A percentile compares a stretch with the other conserved stretches of the same genome.
These are phyloP conservation scores for Drosophila meridiana DNA, from an alignment of 2,888 invertebrate species.

Conservation along the genomic window DNA sequence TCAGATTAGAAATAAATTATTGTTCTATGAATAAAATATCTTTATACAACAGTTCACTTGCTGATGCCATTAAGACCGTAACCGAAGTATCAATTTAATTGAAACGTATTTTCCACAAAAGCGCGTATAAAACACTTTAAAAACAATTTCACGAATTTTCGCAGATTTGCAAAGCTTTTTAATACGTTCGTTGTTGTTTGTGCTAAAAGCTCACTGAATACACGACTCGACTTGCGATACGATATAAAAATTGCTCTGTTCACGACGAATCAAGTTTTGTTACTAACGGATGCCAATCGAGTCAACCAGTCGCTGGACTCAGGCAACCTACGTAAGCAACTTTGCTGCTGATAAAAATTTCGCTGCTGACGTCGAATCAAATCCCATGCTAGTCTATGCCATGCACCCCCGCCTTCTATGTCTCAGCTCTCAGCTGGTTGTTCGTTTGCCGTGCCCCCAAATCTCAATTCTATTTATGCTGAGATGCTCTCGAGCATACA, in stretches of 20 bases:
- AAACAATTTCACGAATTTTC: conserved; percentile 64
- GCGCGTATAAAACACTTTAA: conserved; percentile 23
- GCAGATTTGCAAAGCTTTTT: conserved; percentile 56
- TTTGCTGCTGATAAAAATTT: conserved; percentile 31
- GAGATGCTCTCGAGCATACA: conserved; percentile 12
- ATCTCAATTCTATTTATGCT: conserved; percentile 26
- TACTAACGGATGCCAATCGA: conserved; percentile 61
- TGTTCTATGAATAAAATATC: conserved; percentile 80
- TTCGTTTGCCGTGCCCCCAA: conserved; percentile 65
- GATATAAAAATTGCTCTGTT: conserved; percentile 59
- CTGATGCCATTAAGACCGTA: conserved; percentile 77
- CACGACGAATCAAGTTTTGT: conserved; percentile 72
- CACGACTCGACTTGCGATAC: conserved; percentile 39
- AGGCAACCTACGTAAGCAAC: conserved; percentile 15
- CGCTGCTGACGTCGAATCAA: conserved; percentile 30
- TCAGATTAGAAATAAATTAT: conserved; percentile 50
- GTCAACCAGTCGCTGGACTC: conserved; percentile 50
- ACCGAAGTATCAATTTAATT: conserved; percentile 16
- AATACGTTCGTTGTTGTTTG: conserved; percentile 17
- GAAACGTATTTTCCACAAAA: conserved; percentile 5
- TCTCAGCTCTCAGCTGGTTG: conserved; percentile 24
- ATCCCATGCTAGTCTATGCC: background rate
- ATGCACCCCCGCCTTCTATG: background rate
- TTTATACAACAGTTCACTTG: conserved; percentile 75
- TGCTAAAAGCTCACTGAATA: conserved; percentile 40